Conservation (phyloP, 2,113 vertebrate genomes). For the Takifugu flavidus region DNA sequence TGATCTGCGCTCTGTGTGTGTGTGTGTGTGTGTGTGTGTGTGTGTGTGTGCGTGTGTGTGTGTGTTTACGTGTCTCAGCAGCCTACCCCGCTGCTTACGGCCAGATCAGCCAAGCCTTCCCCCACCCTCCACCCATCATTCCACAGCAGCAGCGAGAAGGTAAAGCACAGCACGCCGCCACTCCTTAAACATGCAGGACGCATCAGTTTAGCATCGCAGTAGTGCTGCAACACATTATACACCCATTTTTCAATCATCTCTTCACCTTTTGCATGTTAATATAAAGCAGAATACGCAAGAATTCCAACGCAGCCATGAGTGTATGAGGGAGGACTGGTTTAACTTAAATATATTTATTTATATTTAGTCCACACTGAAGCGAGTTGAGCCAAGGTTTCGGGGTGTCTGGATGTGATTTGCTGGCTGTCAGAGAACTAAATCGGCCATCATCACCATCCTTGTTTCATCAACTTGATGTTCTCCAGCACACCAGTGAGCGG, state of each 20-base stretch:
- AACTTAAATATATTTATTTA: too few species aligned
- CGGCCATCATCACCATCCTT: not conserved
- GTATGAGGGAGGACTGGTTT: not conserved
- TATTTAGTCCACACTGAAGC: not conserved
- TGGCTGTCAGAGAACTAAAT: not conserved
- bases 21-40: conserved; percentile 62
- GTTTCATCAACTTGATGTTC: conserved; percentile 56
- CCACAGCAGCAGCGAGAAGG: conserved; percentile 99
- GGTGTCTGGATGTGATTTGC: not conserved
- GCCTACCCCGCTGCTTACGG: conserved; percentile 99
- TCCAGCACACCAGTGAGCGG: conserved; percentile 20
- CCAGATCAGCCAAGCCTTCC: conserved; percentile 98
- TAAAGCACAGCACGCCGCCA: conserved; percentile 66
- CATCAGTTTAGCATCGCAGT: not conserved
- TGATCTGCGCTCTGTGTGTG: conserved; percentile 4
- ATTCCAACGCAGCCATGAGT: not conserved
- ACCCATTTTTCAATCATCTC: not conserved
- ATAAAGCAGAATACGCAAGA: conserved; percentile 7
- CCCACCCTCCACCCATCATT: conserved; percentile 97
- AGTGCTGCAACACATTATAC: conserved; percentile 13
- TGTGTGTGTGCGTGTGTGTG: conserved; percentile 73
- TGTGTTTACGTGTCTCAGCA: conserved; percentile 75
- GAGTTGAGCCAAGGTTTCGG: not conserved
- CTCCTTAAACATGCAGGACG: conserved; percentile 25
- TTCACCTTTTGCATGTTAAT: conserved; percentile 2